These are phyloP conservation scores for Neolamprologus longior DNA, from an alignment of 2,113 vertebrate genomes.

Conservation along the genomic window DNA sequence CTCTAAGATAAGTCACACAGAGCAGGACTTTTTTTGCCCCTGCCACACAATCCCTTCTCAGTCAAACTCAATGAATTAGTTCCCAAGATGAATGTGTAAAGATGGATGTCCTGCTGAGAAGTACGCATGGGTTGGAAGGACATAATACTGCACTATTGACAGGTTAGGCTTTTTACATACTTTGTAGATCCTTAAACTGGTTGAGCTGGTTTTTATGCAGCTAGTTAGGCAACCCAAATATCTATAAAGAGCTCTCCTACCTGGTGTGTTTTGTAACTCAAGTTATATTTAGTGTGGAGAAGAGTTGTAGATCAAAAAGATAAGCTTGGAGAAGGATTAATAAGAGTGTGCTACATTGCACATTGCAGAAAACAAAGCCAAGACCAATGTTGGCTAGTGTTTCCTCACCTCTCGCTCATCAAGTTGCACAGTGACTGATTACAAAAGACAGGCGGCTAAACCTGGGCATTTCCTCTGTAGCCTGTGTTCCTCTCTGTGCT, in stretches of 20 bases:
- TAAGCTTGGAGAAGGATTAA: neutral
- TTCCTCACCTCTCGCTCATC: neutral
- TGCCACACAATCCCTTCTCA: conserved; percentile 5
- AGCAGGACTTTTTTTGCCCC: conserved; percentile 9
- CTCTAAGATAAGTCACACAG: conserved; percentile 24
- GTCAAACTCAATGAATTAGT: neutral
- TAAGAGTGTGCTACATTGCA: neutral
- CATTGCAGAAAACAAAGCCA: neutral
- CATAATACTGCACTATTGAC: neutral
- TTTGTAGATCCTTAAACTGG: neutral
- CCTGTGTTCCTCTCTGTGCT: neutral
- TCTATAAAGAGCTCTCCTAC: neutral
- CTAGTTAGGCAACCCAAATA: neutral
- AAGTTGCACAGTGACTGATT: conserved; percentile 22
- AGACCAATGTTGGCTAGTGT: conserved; percentile 14
- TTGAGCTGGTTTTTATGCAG: neutral
- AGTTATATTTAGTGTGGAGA: neutral
- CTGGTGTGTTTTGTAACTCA: neutral
- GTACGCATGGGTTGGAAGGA: neutral
- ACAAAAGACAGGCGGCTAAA: neutral
- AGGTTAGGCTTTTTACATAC: neutral
- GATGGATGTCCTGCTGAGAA: neutral
- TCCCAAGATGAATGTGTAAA: neutral
- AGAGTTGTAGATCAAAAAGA: neutral
- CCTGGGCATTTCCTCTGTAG: neutral